These are phyloP conservation scores for Phoxinus phoxinus DNA, from an alignment of 2,113 vertebrate species.

Conservation along the genomic window DNA sequence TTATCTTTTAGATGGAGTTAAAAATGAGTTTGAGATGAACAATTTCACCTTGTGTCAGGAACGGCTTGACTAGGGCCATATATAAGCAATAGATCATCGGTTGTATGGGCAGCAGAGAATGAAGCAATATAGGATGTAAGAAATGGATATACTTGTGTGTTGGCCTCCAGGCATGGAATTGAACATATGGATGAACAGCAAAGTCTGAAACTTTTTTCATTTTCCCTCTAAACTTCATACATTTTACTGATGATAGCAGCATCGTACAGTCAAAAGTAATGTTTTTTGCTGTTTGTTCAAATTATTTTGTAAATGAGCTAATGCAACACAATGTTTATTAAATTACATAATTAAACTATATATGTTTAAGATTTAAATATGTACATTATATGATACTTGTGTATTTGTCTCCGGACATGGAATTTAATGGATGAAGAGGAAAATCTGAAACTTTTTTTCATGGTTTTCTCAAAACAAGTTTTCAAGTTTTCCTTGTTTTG, in stretches of 20 bases:
- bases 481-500: too few relatives aligned
- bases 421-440: not conserved
- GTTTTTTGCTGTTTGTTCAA: not conserved
- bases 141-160: slow-evolving; percentile 30
- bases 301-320: not conserved
- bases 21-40: slow-evolving; percentile 65
- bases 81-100: slow-evolving; percentile 62
- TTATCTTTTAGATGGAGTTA: slow-evolving; percentile 44
- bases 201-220: not conserved
- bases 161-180: not conserved
- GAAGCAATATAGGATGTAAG: slow-evolving; percentile 28
- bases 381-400: not conserved
- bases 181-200: not conserved
- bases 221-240: not conserved
- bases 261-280: not conserved
- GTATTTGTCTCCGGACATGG: not conserved
- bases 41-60: slow-evolving; percentile 61
- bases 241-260: not conserved
- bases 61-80: slow-evolving; percentile 35
- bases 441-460: not conserved
- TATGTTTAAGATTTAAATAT: not conserved
- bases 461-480: too few relatives aligned
- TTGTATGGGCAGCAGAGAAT: slow-evolving; percentile 21
- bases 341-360: not conserved
- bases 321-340: not conserved